phyloP scores from a whole-genome alignment of 2,113 vertebrate genomes.

The Pseudolaguvia tuberculata region DNA sequence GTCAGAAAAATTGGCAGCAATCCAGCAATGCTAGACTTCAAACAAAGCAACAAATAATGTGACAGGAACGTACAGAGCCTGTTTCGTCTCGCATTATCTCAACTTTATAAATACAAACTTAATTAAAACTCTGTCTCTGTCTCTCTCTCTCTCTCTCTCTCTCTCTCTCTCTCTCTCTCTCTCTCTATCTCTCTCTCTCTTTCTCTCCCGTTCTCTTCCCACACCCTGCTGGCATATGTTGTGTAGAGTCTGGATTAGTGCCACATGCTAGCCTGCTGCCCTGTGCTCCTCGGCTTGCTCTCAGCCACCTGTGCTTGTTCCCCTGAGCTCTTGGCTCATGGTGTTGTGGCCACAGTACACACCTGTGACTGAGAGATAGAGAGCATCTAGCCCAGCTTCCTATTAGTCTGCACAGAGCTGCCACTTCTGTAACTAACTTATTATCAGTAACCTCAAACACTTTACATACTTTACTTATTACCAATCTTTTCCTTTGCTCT shows the following conservation, averaged over 20 bases:
- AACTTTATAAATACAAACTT: background rate
- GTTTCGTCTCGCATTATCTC: background rate
- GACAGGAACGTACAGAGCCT: background rate
- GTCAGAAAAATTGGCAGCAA: constrained; percentile 23
- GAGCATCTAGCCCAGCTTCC: constrained; percentile 27
- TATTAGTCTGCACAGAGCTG: constrained; percentile 31
- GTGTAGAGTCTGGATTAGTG: constrained; percentile 65
- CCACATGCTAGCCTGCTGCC: constrained; percentile 70
- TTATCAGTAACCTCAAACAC: constrained; percentile 24
- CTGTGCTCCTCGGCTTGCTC: constrained; percentile 58
- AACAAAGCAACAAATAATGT: background rate
- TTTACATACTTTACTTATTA: constrained; percentile 18
- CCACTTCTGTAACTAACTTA: constrained; percentile 36
- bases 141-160: background rate
- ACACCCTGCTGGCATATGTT: constrained; percentile 64
- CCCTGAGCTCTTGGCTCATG: constrained; percentile 37
- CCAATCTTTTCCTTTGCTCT: background rate
- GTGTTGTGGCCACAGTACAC: constrained; percentile 28
- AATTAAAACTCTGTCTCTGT: too few relatives aligned
- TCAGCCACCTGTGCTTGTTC: constrained; percentile 68
- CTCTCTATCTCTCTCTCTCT: background rate
- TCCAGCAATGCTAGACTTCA: background rate
- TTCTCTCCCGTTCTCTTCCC: constrained; percentile 20
- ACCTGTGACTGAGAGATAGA: constrained; percentile 49
- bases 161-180: constrained; percentile 18